Base-by-base conservation (phyloP, 2,113 vertebrate genomes). In the Carassius gibelio region DNA sequence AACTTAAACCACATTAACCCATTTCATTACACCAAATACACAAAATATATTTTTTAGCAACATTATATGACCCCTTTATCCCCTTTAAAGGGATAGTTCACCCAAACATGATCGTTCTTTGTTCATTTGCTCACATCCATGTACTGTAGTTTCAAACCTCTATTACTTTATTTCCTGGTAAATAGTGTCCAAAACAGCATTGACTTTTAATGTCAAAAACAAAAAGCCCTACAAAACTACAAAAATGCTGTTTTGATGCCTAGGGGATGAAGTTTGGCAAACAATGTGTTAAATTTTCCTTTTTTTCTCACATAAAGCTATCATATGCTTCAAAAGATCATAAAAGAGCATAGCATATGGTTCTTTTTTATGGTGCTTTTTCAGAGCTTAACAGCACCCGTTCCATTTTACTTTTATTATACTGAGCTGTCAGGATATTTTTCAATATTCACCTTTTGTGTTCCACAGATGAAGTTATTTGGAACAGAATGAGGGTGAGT, bases 371-470 rank as follows among this genome's bases (percentile, higher is more conserved):
- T 42, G 36, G 42, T 26, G 72, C 72, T 15, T 50, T 75, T n/a
- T 50, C 42, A 74, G 4, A 74, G 38, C 38, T 45, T 74, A 19
- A 48, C 71, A 74, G 71, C 71, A 23, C 10, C 21, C 6, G 2
- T 48, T 75, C n/a, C 36, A 48, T 75, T 48, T 50, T n/a, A 8
- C n/a, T 75, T 75, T 48, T 75, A 75, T 75, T 50, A 50, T 48
- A 75, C 3, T 3, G 72, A 50, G n/a, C n/a, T 75, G n/a, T 75
- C 42, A 26, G 42, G n/a, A 50, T 75, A 15, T 74, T 48, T 74
- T 23, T 48, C 42, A 75, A 48, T 48, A 74, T 75, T 75, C 42
- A 75, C 5, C 10, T 75, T 74, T 23, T 5, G 5, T 48, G 38
- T 48, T 74, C 11, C 71, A 48, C 21, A 15, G 5, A 23, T 8